Evolutionary conservation across 2,113 vertebrate species (phyloP).

Genomic region (Cromileptes altivelis): DNA sequence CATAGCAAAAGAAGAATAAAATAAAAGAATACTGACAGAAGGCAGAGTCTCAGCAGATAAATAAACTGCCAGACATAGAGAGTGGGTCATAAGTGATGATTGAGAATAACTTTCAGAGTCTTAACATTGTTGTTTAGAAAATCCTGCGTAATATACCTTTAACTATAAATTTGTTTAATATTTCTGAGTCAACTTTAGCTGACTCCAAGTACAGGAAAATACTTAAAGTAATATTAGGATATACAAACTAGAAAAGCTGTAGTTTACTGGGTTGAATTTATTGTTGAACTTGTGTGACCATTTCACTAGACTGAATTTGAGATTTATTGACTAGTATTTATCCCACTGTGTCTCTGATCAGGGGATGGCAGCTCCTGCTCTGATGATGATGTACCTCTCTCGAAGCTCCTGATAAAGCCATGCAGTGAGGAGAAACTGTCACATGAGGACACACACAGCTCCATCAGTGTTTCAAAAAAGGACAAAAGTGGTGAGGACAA

Average conservation of each 20-base stretch:
- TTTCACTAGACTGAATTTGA: background rate
- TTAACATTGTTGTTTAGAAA: too few species aligned
- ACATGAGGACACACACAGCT: constrained; percentile 3
- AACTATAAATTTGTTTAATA: too few species aligned
- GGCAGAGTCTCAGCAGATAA: too few species aligned
- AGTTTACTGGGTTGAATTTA: background rate
- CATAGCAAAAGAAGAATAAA: too few species aligned
- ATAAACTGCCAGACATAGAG: too few species aligned
- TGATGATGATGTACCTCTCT: constrained; percentile 57
- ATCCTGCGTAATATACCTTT: too few species aligned
- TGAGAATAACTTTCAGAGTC: too few species aligned
- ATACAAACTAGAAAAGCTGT: background rate
- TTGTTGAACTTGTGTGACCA: background rate
- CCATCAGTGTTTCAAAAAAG: constrained; percentile 18
- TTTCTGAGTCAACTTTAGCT: background rate
- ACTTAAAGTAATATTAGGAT: background rate
- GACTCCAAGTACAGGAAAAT: background rate
- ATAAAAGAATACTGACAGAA: too few species aligned
- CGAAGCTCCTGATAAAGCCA: constrained; percentile 37
- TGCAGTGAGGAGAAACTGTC: constrained; percentile 26
- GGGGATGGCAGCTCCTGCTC: constrained; percentile 47
- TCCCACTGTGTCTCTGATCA: constrained; percentile 11
- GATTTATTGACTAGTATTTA: background rate
- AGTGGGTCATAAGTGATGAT: too few species aligned
- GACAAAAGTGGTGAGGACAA: constrained; percentile 42